phyloP scores from a whole-genome alignment of 2,113 vertebrate species.

The Antechinus stuartii region DNA sequence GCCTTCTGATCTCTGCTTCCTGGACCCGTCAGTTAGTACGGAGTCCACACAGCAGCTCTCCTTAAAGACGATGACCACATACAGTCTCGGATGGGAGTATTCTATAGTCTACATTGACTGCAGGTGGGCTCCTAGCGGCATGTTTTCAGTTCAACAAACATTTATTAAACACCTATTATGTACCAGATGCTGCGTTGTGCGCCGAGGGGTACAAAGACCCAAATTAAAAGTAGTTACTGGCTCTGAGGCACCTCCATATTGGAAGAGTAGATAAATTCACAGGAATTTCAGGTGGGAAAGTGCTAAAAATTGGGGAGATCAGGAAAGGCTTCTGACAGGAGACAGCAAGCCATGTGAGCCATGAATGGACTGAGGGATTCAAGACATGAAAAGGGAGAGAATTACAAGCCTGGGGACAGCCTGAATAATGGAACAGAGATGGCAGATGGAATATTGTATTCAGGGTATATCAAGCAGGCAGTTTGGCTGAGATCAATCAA shows the following conservation, averaged over 20 bases:
- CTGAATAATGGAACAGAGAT: not conserved
- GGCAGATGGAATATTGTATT: not conserved
- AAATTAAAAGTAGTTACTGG: not conserved
- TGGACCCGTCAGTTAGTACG: conserved; percentile 49
- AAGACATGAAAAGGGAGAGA: not conserved
- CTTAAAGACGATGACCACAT: conserved; percentile 52
- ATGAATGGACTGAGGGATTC: not conserved
- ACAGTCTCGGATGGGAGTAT: conserved; percentile 24
- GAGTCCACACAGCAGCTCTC: conserved; percentile 55
- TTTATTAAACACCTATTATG: not conserved
- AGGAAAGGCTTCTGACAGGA: not conserved
- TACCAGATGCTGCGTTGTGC: not conserved
- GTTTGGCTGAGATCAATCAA: not conserved
- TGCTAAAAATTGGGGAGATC: not conserved
- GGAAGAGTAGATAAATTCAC: not conserved
- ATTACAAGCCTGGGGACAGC: not conserved
- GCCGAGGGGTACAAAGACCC: not conserved
- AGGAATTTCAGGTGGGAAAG: not conserved
- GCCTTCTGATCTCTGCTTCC: conserved; percentile 35
- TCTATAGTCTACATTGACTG: conserved; percentile 50
- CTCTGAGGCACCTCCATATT: not conserved
- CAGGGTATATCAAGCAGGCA: not conserved
- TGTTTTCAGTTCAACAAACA: not conserved
- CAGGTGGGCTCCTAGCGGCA: conserved; percentile 48
- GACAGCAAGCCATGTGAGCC: not conserved